phyloP scores from a whole-genome alignment of 2,113 vertebrate genomes.

The Pica pica region DNA sequence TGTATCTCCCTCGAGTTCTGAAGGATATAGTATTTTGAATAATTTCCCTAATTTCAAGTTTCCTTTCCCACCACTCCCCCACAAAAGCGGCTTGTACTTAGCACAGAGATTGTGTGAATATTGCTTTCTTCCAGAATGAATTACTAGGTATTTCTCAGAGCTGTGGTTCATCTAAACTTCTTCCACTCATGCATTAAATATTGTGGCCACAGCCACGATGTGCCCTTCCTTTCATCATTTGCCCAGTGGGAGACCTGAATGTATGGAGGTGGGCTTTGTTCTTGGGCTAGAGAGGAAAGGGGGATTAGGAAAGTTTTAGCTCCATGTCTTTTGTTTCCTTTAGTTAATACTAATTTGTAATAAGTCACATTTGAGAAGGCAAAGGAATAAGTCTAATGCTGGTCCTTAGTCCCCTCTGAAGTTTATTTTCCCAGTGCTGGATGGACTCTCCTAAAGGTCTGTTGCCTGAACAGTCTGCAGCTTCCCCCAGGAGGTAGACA shows the following conservation, averaged over 20 bases:
- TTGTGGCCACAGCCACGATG: rapidly evolving
- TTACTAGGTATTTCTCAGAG: not conserved
- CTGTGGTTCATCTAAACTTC: not conserved
- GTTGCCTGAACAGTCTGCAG: not conserved
- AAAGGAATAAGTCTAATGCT: not conserved
- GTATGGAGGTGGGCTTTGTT: not conserved
- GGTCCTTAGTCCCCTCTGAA: not conserved
- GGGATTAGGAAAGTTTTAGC: not conserved
- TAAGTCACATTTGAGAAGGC: not conserved
- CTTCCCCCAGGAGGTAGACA: not conserved
- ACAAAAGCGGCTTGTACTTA: not conserved
- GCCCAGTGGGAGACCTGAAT: not conserved
- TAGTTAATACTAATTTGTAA: not conserved
- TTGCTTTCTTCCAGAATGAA: not conserved
- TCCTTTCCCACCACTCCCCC: not conserved
- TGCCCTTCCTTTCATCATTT: not conserved
- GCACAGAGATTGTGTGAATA: not conserved
- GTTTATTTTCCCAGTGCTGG: not conserved
- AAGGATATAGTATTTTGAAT: not conserved
- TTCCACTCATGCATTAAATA: not conserved
- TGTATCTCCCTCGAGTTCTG: not conserved
- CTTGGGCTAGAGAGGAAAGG: not conserved
- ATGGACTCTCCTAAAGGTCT: not conserved
- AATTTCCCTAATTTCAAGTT: not conserved
- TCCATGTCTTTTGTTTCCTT: not conserved